Conservation (phyloP, 2,797 vertebrate species). For the Lacerta bilineata region DNA sequence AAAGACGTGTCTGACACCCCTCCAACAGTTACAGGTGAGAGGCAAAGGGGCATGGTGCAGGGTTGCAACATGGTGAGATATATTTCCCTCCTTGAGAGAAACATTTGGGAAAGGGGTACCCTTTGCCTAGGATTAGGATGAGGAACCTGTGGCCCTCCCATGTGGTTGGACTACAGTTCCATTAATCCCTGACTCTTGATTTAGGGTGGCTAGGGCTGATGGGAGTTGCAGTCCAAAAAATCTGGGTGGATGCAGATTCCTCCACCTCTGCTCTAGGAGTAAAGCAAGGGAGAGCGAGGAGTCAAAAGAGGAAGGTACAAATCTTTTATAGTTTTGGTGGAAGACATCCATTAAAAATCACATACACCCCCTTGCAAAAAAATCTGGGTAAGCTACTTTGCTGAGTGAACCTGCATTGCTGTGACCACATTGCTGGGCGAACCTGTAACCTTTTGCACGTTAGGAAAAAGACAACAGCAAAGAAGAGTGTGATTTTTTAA, state of each 20-base stretch:
- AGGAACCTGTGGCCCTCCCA: background rate
- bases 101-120: background rate
- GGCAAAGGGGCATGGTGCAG: background rate
- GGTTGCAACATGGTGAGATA: too few species aligned
- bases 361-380: too few species aligned
- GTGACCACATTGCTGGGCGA: background rate
- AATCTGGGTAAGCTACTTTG: background rate
- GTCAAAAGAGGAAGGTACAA: background rate
- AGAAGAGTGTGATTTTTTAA: background rate
- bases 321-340: background rate
- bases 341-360: background rate
- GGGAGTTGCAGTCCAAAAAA: background rate
- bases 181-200: background rate
- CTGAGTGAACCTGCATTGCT: too few species aligned
- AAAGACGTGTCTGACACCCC: too few species aligned
- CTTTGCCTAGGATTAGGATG: background rate
- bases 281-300: too few species aligned
- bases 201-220: background rate
- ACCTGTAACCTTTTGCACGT: background rate
- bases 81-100: too few species aligned
- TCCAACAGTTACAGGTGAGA: background rate
- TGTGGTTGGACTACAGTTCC: background rate
- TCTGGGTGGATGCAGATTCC: background rate
- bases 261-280: background rate
- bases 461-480: background rate